Conservation (phyloP, 2,888 invertebrate genomes). For the Apeira syringaria region DNA sequence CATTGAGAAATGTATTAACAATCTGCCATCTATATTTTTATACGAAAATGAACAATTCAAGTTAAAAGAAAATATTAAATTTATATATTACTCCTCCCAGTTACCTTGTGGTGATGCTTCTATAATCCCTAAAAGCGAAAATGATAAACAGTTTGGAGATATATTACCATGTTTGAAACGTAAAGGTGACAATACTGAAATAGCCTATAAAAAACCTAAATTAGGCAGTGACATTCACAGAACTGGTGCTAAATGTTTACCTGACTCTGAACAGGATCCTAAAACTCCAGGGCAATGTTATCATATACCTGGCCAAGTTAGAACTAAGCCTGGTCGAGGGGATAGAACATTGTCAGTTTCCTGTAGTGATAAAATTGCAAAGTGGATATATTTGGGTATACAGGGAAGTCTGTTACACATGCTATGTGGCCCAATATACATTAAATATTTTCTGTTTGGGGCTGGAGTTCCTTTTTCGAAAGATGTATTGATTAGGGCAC, state of each 20-base stretch:
- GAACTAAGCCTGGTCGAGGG: constrained; percentile 96
- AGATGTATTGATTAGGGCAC: constrained; percentile 82
- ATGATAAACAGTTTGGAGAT: constrained; percentile 55
- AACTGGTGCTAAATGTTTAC: constrained; percentile 95
- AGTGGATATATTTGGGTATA: constrained; percentile 93
- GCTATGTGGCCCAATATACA: constrained; percentile 86
- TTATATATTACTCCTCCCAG: constrained; percentile 94
- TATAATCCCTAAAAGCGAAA: constrained; percentile 86
- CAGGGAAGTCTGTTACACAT: constrained; percentile 92
- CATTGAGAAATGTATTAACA: constrained; percentile 64
- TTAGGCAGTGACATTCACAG: constrained; percentile 78
- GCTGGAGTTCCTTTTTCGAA: constrained; percentile 85
- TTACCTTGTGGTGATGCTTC: constrained; percentile 97
- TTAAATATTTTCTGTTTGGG: constrained; percentile 88
- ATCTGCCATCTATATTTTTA: constrained; percentile 56
- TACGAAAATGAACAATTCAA: constrained; percentile 57
- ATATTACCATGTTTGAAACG: constrained; percentile 48
- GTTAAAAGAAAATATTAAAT: constrained; percentile 84
- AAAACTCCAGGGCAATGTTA: constrained; percentile 82
- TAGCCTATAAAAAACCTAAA: constrained; percentile 44
- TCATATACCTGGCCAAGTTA: constrained; percentile 87
- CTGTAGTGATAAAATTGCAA: constrained; percentile 96
- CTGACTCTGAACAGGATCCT: constrained; percentile 81
- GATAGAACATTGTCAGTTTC: constrained; percentile 94
- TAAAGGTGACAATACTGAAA: constrained; percentile 37